Conservation (phyloP, 2,113 vertebrate genomes). For the Rallus limicola region DNA sequence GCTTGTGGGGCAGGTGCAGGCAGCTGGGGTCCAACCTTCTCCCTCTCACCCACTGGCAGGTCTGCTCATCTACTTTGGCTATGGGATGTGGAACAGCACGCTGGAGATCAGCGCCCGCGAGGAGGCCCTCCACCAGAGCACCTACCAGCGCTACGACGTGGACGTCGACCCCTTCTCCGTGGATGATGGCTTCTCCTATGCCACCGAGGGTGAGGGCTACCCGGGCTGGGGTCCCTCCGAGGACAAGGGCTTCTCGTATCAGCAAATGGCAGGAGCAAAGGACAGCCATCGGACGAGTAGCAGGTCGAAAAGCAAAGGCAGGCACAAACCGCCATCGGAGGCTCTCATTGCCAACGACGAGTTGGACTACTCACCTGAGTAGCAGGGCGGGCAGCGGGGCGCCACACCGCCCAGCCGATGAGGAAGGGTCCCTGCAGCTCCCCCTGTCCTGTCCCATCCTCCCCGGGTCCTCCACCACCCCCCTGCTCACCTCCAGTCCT, state of each 20-base stretch:
- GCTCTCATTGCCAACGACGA: slow-evolving; percentile 87
- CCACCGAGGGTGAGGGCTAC: slow-evolving; percentile 78
- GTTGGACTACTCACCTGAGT: slow-evolving; percentile 84
- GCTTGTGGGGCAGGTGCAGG: rapidly evolving
- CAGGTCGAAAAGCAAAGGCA: slow-evolving; percentile 85
- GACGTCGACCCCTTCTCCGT: slow-evolving; percentile 86
- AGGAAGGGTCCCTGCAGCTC: slow-evolving; percentile 53
- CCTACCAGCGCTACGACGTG: slow-evolving; percentile 92
- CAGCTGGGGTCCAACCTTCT: not conserved
- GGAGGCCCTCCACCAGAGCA: slow-evolving; percentile 90
- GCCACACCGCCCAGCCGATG: not conserved
- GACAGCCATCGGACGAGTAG: slow-evolving; percentile 80
- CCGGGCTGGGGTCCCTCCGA: slow-evolving; percentile 80
- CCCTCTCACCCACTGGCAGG: slow-evolving; percentile 69
- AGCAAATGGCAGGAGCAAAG: slow-evolving; percentile 80
- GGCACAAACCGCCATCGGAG: slow-evolving; percentile 81
- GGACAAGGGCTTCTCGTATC: slow-evolving; percentile 82
- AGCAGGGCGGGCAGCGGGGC: not conserved
- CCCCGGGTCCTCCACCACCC: slow-evolving; percentile 1
- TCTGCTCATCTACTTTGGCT: slow-evolving; percentile 92
- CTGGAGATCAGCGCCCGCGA: slow-evolving; percentile 89
- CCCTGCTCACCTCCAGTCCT: slow-evolving; percentile 51
- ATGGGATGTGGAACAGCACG: slow-evolving; percentile 96
- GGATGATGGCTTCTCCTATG: slow-evolving; percentile 76
- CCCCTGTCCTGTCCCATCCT: slow-evolving; percentile 37